Conservation (phyloP, 30 jellyfish, hydroid and myxozoan species). For the Aurelia aurita complex sp. Pacific region DNA sequence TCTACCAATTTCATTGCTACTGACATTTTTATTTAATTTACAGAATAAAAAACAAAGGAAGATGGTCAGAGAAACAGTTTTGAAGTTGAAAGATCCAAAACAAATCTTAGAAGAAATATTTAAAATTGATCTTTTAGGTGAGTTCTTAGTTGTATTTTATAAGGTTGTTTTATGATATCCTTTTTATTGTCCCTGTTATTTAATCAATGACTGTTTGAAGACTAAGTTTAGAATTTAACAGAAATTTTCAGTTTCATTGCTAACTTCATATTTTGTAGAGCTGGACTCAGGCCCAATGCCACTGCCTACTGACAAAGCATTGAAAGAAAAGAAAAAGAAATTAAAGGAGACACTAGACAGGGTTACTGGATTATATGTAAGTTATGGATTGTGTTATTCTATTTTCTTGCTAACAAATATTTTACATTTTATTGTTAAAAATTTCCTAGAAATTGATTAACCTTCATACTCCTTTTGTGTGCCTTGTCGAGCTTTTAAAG, state of each 20-base stretch:
- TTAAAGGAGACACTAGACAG: slow-evolving; percentile 87
- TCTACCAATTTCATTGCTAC: not conserved
- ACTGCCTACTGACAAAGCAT: slow-evolving; percentile 87
- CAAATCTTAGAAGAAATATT: slow-evolving; percentile 89
- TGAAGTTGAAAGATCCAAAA: slow-evolving; percentile 96
- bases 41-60: slow-evolving; percentile 95
- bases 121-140: slow-evolving; percentile 87
- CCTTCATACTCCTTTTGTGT: no score
- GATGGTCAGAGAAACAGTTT: slow-evolving; percentile 96
- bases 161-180: no score
- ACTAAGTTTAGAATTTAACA: no score
- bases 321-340: slow-evolving; percentile 85
- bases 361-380: slow-evolving; percentile 81
- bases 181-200: no score
- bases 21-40: not conserved
- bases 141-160: not conserved
- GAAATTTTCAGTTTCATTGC: no score
- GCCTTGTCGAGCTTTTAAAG: no score
- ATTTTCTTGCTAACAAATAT: no score
- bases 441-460: not conserved
- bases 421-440: not conserved
- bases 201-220: no score
- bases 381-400: not conserved
- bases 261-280: slow-evolving; percentile 39
- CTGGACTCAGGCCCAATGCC: slow-evolving; percentile 77